These are phyloP conservation scores for Pseudochirops corinnae DNA, from an alignment of 2,797 vertebrate species.

Conservation along the genomic window DNA sequence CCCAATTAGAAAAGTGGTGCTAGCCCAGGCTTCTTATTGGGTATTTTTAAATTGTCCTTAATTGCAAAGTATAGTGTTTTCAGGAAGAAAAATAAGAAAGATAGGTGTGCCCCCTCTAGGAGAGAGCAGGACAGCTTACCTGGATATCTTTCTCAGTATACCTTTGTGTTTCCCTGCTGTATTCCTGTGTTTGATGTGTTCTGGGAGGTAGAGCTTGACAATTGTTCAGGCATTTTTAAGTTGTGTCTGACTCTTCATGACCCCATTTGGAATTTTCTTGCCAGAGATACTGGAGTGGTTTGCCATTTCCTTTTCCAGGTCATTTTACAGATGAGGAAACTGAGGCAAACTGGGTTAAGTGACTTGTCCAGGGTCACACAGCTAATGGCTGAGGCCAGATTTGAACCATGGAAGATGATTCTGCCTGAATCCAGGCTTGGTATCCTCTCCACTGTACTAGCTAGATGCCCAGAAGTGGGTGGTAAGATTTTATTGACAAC, in stretches of 20 bases:
- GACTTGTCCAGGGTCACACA: no score
- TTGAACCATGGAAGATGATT: no score
- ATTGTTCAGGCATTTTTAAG: neutral
- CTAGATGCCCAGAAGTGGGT: neutral
- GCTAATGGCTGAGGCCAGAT: no score
- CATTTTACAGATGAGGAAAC: no score
- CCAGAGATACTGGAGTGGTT: no score
- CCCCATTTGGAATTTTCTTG: no score
- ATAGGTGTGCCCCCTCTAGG: neutral
- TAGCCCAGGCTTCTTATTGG: neutral
- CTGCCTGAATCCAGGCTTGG: no score
- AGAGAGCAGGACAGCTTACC: neutral
- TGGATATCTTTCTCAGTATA: neutral
- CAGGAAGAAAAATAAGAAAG: neutral
- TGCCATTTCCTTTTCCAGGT: no score
- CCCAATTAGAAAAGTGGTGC: neutral
- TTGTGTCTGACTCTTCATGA: no score
- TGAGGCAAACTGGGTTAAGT: no score
- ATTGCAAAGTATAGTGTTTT: neutral
- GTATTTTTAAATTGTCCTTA: neutral
- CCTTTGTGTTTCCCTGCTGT: neutral
- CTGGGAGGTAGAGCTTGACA: neutral
- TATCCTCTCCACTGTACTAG: no score
- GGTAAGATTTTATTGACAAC: neutral
- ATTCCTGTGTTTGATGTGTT: neutral